Evolutionary conservation across 2,797 vertebrate species (phyloP), one percentile per base, ranked within the genome.

Genomic region (Agapornis canus): DNA sequence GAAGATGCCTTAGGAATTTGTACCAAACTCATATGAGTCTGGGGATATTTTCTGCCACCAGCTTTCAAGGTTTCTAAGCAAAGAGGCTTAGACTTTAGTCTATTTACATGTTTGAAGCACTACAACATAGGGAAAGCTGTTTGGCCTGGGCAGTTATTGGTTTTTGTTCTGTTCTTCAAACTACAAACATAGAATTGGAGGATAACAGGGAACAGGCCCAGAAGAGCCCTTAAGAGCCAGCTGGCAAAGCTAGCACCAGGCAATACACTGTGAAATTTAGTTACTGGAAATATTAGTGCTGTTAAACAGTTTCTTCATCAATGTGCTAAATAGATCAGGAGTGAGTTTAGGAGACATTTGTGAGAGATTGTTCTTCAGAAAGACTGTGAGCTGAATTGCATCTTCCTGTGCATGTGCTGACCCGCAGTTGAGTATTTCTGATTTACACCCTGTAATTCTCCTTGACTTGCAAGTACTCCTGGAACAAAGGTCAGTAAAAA

Each of bases 391-490:
- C n/a, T 82, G 69, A 94, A 69, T 91, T 79, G 22, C 43, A 43
- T 37, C 35, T 91, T 54, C 87, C 87, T 70, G 66, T 89, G 85
- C 32, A 68, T 89, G 31, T 68, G 51, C 43, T 95, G 85, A 94
- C 80, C 82, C 14, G 2, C n/a, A 92, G 70, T 4, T 79, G 59
- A 60, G 32, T 76, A 82, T 73, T 89, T 95, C 66, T 86, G 68
- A 90, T 94, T 94, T 88, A 90, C 15, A 59, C 47, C 21, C 77
- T 89, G 45, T 91, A 96, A 91, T 92, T 92, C 73, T 77, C 56
- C 66, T 86, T 95, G 89, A 77, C 66, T 92, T 91, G 70, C 43
- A 66, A 88, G 32, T 75, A 43, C 37, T 86, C 59, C 57, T 76
- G 63, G 45, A 94, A 60, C 25, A 94, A 86, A 94, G 63, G 80